A percentile compares a stretch with the other conserved stretches of the same genome.
These are phyloP conservation scores for Pristionchus japonicus DNA, from an alignment of 2,888 invertebrate genomes.

Conservation along the genomic window DNA sequence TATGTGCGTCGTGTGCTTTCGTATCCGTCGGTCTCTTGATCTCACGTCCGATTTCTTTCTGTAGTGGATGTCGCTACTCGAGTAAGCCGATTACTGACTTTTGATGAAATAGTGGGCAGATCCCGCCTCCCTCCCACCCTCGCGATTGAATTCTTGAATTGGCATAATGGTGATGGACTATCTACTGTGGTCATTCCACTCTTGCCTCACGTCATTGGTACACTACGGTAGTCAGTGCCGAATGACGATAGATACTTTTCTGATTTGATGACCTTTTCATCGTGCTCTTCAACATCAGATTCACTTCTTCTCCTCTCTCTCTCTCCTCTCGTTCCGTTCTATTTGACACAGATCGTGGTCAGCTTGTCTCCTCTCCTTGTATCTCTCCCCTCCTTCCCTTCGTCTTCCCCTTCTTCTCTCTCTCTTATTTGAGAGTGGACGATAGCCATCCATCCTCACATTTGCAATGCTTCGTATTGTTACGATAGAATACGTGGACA, in stretches of 20 bases:
- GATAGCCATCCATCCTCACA: background rate
- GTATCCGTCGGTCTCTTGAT: conserved; percentile 7
- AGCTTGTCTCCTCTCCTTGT: conserved; percentile 3
- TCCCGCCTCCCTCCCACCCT: background rate
- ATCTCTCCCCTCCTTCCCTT: background rate
- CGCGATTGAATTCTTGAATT: background rate
- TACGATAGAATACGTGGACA: background rate
- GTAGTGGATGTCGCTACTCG: background rate
- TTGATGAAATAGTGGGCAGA: background rate
- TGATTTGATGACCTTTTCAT: background rate
- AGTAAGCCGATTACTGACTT: conserved; percentile 1
- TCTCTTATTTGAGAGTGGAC: background rate
- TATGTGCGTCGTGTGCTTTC: background rate
- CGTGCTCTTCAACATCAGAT: background rate
- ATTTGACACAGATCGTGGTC: background rate
- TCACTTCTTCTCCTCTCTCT: background rate
- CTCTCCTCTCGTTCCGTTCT: conserved; percentile 24
- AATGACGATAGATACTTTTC: background rate
- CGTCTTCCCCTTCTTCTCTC: background rate
- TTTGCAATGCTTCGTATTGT: background rate
- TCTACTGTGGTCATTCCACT: background rate
- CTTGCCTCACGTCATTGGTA: background rate
- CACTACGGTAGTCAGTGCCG: background rate
- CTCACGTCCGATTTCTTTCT: no score
- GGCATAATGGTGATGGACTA: background rate